A percentile compares a stretch with the other conserved stretches of the same genome.
Evolutionary conservation across 2,797 vertebrate species (phyloP).

Genomic region (Mus caroli): DNA sequence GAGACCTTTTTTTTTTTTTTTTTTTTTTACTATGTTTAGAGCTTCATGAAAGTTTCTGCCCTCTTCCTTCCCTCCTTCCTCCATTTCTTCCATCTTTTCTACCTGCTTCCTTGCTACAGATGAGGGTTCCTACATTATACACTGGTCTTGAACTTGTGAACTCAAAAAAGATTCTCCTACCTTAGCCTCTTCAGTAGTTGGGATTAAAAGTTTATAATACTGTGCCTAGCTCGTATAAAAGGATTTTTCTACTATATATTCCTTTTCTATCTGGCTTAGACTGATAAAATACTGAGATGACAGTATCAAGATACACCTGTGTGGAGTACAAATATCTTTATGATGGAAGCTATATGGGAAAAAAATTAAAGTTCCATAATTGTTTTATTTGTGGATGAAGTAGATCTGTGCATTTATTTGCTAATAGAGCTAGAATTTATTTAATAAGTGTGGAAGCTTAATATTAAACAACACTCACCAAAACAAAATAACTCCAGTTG

Average conservation of each 20-base stretch:
- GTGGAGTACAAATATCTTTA: background rate
- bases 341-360: background rate
- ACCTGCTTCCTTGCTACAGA: background rate
- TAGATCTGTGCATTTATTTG: background rate
- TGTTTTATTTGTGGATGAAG: background rate
- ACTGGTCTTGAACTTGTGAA: background rate
- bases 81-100: background rate
- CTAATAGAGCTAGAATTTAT: background rate
- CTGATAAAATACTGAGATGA: constrained; percentile 16
- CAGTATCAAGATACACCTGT: background rate
- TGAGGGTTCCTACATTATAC: too few relatives aligned
- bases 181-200: background rate
- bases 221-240: background rate
- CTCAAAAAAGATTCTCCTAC: background rate
- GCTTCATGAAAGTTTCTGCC: background rate
- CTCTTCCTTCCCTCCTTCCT: background rate
- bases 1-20: too few relatives aligned
- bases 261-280: background rate
- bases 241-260: background rate
- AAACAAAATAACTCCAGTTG: background rate
- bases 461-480: background rate
- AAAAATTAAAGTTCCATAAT: background rate
- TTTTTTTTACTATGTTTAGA: background rate
- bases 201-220: background rate
- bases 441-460: constrained; percentile 13